Evolutionary conservation across 2,888 invertebrate genomes (phyloP).

Genomic region (Abrostola tripartita): DNA sequence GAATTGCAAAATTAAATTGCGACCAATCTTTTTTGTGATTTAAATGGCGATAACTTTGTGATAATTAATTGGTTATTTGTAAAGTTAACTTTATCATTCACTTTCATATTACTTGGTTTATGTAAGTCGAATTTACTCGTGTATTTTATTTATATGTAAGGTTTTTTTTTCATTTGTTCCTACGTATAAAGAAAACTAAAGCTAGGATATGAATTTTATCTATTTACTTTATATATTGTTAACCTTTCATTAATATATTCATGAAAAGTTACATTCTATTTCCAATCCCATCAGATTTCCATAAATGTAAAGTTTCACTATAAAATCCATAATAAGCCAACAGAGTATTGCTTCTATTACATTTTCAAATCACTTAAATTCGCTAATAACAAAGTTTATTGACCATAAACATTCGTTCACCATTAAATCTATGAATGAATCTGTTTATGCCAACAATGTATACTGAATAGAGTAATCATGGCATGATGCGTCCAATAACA

Average conservation of each 20-base stretch:
- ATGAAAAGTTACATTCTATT: neutral
- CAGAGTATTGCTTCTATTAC: conserved; percentile 1
- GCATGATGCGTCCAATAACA: conserved; percentile 47
- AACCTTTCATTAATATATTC: neutral
- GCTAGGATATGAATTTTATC: neutral
- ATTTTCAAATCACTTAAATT: conserved; percentile 23
- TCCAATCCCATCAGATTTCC: neutral
- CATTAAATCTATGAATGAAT: conserved; percentile 44
- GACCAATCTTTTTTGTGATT: conserved; percentile 7
- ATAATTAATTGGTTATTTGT: neutral
- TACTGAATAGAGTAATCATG: conserved; percentile 53
- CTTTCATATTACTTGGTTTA: too few relatives aligned
- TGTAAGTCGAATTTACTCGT: too few relatives aligned
- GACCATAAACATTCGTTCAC: conserved; percentile 29
- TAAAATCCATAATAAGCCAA: conserved; percentile 11
- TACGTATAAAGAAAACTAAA: too few relatives aligned
- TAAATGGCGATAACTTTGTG: neutral
- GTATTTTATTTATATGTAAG: too few relatives aligned
- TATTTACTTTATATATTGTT: neutral
- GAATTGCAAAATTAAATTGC: conserved; percentile 21
- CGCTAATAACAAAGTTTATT: conserved; percentile 26
- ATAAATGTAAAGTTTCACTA: neutral
- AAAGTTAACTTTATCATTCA: neutral
- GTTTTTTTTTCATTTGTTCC: too few relatives aligned
- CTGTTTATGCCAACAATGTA: conserved; percentile 29